A percentile compares a stretch with the other conserved stretches of the same genome.
phyloP scores from a whole-genome alignment of 35 echinoderm and acorn worm species.

The Lytechinus pictus region DNA sequence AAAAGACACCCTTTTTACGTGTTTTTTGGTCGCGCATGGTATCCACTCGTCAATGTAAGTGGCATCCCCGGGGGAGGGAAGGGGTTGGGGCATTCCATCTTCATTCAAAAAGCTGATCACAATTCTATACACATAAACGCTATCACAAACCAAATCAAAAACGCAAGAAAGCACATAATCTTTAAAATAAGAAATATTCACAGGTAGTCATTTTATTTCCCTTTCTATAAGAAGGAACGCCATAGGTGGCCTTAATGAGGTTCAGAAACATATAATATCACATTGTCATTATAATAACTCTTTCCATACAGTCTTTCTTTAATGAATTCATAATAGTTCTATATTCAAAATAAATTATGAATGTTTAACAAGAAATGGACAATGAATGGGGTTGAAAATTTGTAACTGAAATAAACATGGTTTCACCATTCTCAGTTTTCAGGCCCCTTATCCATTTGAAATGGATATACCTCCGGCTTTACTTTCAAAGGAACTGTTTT shows the following conservation, averaged over 20 bases:
- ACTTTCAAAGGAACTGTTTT: background rate
- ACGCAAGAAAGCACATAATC: slow-evolving; percentile 24
- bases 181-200: slow-evolving; percentile 30
- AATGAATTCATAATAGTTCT: background rate
- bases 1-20: too few relatives aligned
- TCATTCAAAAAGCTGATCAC: background rate
- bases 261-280: slow-evolving; percentile 5
- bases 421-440: background rate
- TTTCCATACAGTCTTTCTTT: background rate
- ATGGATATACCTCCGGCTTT: background rate
- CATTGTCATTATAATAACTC: background rate
- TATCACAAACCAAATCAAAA: background rate
- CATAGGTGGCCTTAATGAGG: background rate
- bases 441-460: background rate
- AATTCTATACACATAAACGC: background rate
- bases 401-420: background rate
- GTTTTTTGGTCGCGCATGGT: too few relatives aligned
- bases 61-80: too few relatives aligned
- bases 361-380: background rate
- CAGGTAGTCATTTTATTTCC: slow-evolving; percentile 28
- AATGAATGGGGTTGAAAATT: background rate
- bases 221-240: slow-evolving; percentile 23
- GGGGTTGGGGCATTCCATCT: too few relatives aligned
- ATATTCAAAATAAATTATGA: background rate
- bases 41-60: too few relatives aligned